phyloP scores from a whole-genome alignment of 1,140 invertebrate species.

The Drosophila lacteicornis region DNA sequence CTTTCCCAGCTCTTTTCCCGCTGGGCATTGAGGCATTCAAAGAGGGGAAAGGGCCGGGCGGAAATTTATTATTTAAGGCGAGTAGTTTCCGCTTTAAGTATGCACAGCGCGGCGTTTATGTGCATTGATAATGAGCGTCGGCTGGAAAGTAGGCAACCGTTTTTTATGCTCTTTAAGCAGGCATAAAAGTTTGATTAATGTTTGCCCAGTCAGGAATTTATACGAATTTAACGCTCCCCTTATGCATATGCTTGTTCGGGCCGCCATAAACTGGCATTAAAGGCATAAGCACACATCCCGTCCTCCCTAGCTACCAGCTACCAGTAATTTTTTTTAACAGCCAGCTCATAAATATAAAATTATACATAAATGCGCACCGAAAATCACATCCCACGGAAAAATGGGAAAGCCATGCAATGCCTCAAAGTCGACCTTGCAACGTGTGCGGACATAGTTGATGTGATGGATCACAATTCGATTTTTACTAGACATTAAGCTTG shows the following conservation, averaged over 20 bases:
- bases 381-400: slow-evolving; percentile 67
- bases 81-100: slow-evolving; percentile 61
- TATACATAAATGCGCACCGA: slow-evolving; percentile 79
- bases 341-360: slow-evolving; percentile 81
- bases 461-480: slow-evolving; percentile 81
- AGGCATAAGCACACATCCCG: slow-evolving; percentile 66
- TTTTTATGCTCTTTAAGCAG: slow-evolving; percentile 63
- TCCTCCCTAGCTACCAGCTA: slow-evolving; percentile 8
- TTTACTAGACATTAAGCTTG: slow-evolving; percentile 82
- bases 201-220: slow-evolving; percentile 49
- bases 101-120: slow-evolving; percentile 56
- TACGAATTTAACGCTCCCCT: slow-evolving; percentile 14
- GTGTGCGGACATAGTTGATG: slow-evolving; percentile 70
- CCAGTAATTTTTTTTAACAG: slow-evolving; percentile 73
- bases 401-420: neutral
- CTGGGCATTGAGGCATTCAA: neutral
- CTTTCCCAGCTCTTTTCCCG: slow-evolving; percentile 24
- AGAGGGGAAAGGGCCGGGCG: neutral
- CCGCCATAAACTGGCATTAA: slow-evolving; percentile 76
- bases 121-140: slow-evolving; percentile 69
- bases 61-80: slow-evolving; percentile 66
- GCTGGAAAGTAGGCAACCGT: slow-evolving; percentile 58
- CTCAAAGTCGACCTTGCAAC: slow-evolving; percentile 47
- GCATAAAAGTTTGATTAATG: slow-evolving; percentile 77
- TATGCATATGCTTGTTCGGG: slow-evolving; percentile 46